A percentile compares a stretch with the other conserved stretches of the same genome.
These are phyloP conservation scores for Halcyon badia DNA, from an alignment of 2,797 vertebrate species.

Conservation along the genomic window DNA sequence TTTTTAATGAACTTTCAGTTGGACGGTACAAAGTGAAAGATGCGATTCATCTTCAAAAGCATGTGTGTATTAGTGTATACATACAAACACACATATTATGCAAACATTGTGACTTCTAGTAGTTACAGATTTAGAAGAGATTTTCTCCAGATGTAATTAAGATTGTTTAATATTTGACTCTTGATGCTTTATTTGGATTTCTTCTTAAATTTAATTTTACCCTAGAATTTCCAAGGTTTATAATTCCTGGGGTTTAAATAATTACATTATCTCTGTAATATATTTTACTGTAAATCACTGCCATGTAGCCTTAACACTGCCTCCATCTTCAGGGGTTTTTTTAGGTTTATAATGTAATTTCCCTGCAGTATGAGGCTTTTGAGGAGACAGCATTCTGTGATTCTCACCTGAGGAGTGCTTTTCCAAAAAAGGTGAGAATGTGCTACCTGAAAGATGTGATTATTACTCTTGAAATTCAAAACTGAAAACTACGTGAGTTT, in stretches of 20 bases:
- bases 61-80: neutral
- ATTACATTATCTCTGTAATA: neutral
- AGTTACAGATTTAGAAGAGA: neutral
- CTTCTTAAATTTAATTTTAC: neutral
- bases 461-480: constrained; percentile 10
- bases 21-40: neutral
- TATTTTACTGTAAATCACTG: neutral
- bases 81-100: neutral
- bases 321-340: neutral
- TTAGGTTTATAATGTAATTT: neutral
- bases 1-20: constrained; percentile 1
- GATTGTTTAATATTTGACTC: neutral
- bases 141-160: neutral
- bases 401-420: neutral
- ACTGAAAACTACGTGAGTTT: neutral
- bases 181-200: neutral
- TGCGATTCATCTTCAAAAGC: neutral
- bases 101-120: neutral
- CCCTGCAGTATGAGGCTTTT: neutral
- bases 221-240: neutral
- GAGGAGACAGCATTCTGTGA: neutral
- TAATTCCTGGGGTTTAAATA: neutral
- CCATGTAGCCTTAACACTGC: neutral
- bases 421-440: neutral
- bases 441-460: neutral